Evolutionary conservation across 2,797 vertebrate genomes (phyloP).

Genomic region (Emydoidea blandingii): DNA sequence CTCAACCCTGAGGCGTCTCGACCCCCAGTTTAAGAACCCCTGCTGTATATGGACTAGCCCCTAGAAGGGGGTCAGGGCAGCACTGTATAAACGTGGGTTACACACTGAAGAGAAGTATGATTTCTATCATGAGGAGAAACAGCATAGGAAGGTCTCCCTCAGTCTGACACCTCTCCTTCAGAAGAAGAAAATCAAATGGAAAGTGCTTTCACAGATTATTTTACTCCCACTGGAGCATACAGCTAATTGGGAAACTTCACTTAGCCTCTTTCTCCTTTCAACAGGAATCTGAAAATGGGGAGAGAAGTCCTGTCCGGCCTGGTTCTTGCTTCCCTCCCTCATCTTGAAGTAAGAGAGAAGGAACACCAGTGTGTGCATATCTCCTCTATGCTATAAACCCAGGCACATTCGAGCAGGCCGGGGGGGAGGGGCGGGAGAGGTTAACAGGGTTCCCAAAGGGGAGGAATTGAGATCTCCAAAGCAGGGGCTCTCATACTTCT

Average conservation of each 20-base stretch:
- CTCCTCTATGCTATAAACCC: background rate
- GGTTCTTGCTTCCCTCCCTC: background rate
- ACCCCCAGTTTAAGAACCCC: no score
- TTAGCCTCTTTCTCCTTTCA: background rate
- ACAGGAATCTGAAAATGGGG: background rate
- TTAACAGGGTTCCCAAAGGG: background rate
- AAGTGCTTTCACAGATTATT: background rate
- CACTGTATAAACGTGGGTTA: background rate
- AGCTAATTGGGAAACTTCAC: background rate
- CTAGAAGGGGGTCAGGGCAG: background rate
- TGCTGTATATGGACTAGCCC: background rate
- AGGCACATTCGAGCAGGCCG: background rate
- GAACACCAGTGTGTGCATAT: background rate
- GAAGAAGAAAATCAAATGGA: background rate
- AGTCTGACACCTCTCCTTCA: background rate
- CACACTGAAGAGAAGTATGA: background rate
- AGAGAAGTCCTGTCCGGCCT: background rate
- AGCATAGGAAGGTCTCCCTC: background rate
- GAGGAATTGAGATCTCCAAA: background rate
- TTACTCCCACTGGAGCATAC: background rate
- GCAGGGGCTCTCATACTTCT: background rate
- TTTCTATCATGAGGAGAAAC: background rate
- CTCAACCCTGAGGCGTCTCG: no score
- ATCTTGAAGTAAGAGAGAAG: background rate
- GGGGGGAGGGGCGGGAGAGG: background rate